Evolutionary conservation across 2,888 invertebrate species (phyloP), one percentile per base, ranked within the genome.

Genomic region (Metalampra italica): DNA sequence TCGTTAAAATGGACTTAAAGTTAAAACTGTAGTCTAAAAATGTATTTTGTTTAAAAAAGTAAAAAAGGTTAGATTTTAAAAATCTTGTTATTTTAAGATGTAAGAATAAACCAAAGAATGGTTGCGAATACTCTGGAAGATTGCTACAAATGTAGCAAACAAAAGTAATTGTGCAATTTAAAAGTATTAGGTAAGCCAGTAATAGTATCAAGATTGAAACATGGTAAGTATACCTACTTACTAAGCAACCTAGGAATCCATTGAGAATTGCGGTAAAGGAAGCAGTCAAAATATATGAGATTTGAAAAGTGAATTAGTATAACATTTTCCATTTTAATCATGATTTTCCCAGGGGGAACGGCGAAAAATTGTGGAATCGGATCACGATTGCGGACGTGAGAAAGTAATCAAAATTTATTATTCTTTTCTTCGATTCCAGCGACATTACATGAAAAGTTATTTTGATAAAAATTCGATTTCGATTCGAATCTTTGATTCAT

Each of bases 351-450:
- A 60, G 68, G 70, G 73, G 72, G 72, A 66, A 68, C 64, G 71
- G 61, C 72, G 70, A 76, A 76, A 78, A 81, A 82, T 84, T 82
- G 75, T 75, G 72, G 67, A 84, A 85, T 78, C 85, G 73, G 81
- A 81, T 84, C 85, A 87, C 83, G 84, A 73, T 68, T 71, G 76
- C 75, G 82, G 78, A 84, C 84, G 83, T 81, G 84, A 81, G 79
- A 84, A 82, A 75, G 82, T 86, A 86, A 87, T 85, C 83, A 82
- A 84, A 84, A 84, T 85, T 79, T 83, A 84, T 84, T 83, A 84
- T 87, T 78, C 79, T 75, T 71, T 76, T 79, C 78, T 78, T 75
- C 78, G 71, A 77, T 75, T 72, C 68, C 70, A 70, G 64, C 66
- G 77, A 77, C 71, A 70, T 75, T 77, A 71, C 66, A 75, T 61